Conservation (phyloP, 2,888 invertebrate genomes). For the Steinernema scapterisci region DNA sequence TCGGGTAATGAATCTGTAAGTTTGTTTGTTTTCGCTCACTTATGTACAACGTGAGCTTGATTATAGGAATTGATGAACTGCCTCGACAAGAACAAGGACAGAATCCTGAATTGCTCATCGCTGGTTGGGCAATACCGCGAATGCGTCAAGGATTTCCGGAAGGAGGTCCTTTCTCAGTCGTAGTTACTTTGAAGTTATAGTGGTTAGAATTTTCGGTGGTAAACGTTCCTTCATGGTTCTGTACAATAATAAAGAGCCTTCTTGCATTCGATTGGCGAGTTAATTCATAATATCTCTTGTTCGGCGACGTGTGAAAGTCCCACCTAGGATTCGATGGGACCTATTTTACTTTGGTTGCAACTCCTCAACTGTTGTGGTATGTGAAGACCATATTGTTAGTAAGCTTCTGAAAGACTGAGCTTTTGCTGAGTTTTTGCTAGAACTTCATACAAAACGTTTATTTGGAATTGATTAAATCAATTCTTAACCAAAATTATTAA, state of each 20-base stretch:
- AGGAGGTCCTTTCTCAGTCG: constrained; percentile 49
- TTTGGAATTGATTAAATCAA: too few species aligned
- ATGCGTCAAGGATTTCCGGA: constrained; percentile 58
- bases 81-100: constrained; percentile 53
- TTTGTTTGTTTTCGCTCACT: background rate
- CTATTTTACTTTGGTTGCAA: too few species aligned
- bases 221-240: background rate
- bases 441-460: too few species aligned
- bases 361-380: too few species aligned
- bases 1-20: constrained; percentile 52
- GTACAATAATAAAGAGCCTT: background rate
- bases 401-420: too few species aligned
- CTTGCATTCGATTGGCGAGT: too few species aligned
- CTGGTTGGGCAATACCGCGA: constrained; percentile 53
- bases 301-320: too few species aligned
- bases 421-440: too few species aligned
- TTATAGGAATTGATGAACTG: constrained; percentile 59
- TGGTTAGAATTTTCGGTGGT: background rate
- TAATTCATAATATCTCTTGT: too few species aligned
- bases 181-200: constrained; percentile 2
- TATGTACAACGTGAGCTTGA: background rate
- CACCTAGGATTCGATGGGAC: too few species aligned
- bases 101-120: constrained; percentile 59
- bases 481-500: too few species aligned
- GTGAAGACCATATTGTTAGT: too few species aligned